Evolutionary conservation across 2,113 vertebrate genomes (phyloP).

Genomic region (Sarotherodon lohbergeri): DNA sequence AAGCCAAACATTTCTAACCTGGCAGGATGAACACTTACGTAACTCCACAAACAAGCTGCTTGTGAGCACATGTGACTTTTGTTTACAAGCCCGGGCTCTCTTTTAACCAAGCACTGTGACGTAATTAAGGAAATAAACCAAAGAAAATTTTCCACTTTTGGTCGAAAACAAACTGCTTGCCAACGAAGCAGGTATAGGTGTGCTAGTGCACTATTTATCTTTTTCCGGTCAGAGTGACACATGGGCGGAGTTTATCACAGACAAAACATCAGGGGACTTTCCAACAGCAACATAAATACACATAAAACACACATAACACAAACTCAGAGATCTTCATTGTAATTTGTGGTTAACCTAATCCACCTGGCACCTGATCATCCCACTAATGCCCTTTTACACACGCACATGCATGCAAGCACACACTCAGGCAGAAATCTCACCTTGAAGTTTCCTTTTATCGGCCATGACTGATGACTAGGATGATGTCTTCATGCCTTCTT

Average conservation of each 20-base stretch:
- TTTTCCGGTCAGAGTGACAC: background rate
- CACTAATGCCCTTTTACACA: background rate
- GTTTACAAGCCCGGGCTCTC: background rate
- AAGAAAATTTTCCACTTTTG: background rate
- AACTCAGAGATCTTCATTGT: background rate
- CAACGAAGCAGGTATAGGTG: background rate
- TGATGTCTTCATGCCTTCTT: conserved; percentile 89
- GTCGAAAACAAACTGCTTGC: background rate
- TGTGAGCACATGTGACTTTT: background rate
- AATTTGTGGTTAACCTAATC: background rate
- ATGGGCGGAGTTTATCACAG: background rate
- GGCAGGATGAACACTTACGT: background rate
- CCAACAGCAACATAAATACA: background rate
- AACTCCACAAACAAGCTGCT: background rate
- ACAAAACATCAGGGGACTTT: background rate
- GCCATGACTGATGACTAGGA: conserved; percentile 88
- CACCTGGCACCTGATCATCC: background rate
- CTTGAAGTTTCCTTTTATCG: conserved; percentile 95
- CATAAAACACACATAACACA: background rate
- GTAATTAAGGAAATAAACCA: background rate
- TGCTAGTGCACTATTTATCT: background rate
- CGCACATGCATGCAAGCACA: background rate
- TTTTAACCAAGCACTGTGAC: background rate
- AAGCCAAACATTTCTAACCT: background rate
- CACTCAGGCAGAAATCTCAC: conserved; percentile 39